Percentiles rank a stretch among this genome's conserved stretches.
These are phyloP conservation scores for silkworm (Bombyx mori) DNA, from an alignment of 1,140 invertebrate species.

Conservation along the genomic window ASM3026992v2 NC_085114.1:6962001-6962500, in stretches of 20 bases:
- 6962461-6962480: no score
- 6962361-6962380: no score
- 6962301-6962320: no score
- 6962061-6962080: slow-evolving; percentile 83
- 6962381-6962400: no score
- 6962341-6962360: no score
- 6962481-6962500: no score
- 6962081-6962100: slow-evolving; percentile 81
- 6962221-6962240: slow-evolving; percentile 85
- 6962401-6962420: no score
- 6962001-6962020: slow-evolving; percentile 75
- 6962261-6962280: slow-evolving; percentile 71
- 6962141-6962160: slow-evolving; percentile 36
- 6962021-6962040: slow-evolving; percentile 94
- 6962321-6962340: no score
- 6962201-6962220: slow-evolving; percentile 89
- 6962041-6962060: slow-evolving; percentile 95
- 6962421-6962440: no score
- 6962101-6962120: slow-evolving; percentile 71
- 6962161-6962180: slow-evolving; percentile 80
- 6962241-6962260: slow-evolving; percentile 81
- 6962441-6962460: no score
- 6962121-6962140: slow-evolving; percentile 35
- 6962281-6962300: no score
- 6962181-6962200: slow-evolving; percentile 93